phyloP scores from a whole-genome alignment of 2,113 vertebrate genomes.

The Tauraco erythrolophus region DNA sequence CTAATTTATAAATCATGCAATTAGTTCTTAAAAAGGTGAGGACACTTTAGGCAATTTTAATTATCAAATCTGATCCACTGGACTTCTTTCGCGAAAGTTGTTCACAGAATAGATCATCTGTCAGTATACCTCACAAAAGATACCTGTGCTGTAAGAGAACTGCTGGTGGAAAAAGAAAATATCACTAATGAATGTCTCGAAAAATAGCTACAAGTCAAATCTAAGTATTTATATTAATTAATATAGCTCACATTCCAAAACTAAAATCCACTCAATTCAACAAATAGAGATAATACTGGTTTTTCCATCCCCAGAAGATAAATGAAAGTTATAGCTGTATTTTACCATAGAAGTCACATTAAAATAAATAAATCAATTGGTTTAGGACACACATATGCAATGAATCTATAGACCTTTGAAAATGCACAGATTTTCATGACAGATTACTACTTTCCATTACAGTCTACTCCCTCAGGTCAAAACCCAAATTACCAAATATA shows the following conservation, averaged over 20 bases:
- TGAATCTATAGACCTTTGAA: not conserved
- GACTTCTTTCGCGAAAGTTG: not conserved
- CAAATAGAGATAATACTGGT: not conserved
- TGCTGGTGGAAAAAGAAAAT: not conserved
- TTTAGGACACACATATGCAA: not conserved
- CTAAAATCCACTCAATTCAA: not conserved
- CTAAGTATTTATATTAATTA: not conserved
- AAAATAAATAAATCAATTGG: not conserved
- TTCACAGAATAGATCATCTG: not conserved
- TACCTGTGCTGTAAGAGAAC: not conserved
- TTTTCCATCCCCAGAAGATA: not conserved
- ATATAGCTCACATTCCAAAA: not conserved
- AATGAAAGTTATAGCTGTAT: not conserved
- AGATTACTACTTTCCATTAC: not conserved
- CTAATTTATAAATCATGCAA: not conserved
- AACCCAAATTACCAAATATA: not conserved
- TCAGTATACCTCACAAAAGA: not conserved
- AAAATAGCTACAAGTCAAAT: not conserved
- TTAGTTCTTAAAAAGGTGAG: not conserved
- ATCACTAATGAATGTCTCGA: not conserved
- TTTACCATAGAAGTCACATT: not conserved
- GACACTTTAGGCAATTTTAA: not conserved
- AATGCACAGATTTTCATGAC: not conserved
- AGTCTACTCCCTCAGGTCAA: not conserved
- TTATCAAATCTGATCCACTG: not conserved